Base-by-base conservation (phyloP, 2,113 vertebrate genomes). In the Sylvilagus bachmani region DNA sequence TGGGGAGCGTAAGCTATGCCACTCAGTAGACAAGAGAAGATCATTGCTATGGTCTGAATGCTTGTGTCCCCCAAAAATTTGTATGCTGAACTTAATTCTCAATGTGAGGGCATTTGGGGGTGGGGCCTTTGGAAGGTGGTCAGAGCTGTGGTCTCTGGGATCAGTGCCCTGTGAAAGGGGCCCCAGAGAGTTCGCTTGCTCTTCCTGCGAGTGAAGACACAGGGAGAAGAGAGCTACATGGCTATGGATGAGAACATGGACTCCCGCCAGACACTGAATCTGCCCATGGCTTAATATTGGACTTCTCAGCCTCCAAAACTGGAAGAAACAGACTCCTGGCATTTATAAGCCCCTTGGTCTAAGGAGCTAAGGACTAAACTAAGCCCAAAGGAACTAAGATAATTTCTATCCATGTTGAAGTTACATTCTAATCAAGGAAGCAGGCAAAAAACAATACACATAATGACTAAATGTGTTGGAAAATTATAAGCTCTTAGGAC, bases 1-100 rank as follows among this genome's bases (percentile, higher is more conserved):
- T 85, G 36, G 69, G 27, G 25, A 95, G 75, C 19, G 64, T 33
- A 29, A 91, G 44, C 38, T 85, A 51, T 75, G 62, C 61, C 7
- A 74, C 61, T 79, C 75, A 80, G 31, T 69, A 77, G 67, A 91
- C 49, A 91, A 77, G 86, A 77, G 49, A 81, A 92, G 27, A 82
- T 51, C 31, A 53, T 62, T 62, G 53, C 67, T 62, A 33, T 82
- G 66, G 21, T 31, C 21, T 82, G 21, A 71, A 33, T 33, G 10
- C 33, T 29, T 61, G 55, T 51, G 44, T 10, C 12, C 27, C 36
- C 22, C 27, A 24, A 4, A 49, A 80, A 73, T 64, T 27, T 5
- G n/a, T 62, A 25, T 13, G 29, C 69, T 62, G 53, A 82, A 82
- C 19, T 33, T 44, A 75, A 75, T 75, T 36, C 38, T 21, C 16